Percentiles rank a stretch among this genome's conserved stretches.
Conservation (phyloP, 2,113 vertebrate genomes). For the Vidua macroura region DNA sequence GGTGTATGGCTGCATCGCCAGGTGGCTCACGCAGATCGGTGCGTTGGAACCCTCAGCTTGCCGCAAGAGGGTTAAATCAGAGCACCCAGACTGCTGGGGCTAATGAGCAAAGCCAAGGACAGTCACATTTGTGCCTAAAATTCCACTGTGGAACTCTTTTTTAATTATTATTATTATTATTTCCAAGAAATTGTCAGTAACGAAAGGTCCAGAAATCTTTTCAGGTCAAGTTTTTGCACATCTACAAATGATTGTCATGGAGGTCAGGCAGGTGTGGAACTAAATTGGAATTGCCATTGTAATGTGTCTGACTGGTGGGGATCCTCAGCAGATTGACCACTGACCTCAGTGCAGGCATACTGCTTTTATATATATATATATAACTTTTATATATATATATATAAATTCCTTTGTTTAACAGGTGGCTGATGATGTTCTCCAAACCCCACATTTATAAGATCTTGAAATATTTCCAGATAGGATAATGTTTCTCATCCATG, state of each 20-base stretch:
- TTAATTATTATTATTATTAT: background rate
- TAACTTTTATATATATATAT: too few species aligned
- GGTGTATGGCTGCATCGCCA: slow-evolving; percentile 86
- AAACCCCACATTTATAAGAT: background rate
- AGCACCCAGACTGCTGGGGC: background rate
- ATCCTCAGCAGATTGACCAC: background rate
- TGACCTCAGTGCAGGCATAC: background rate
- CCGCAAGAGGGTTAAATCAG: background rate
- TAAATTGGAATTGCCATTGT: background rate
- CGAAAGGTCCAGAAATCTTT: background rate
- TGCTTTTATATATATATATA: background rate
- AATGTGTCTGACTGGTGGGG: background rate
- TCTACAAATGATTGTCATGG: background rate
- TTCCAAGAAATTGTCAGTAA: background rate
- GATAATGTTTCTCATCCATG: background rate
- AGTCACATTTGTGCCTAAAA: background rate
- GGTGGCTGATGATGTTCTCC: background rate
- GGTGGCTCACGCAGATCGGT: slow-evolving; percentile 92
- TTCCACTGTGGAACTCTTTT: background rate
- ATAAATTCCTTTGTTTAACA: background rate
- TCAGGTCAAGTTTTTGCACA: background rate
- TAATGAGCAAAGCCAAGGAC: background rate
- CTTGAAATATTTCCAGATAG: background rate
- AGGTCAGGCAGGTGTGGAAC: background rate
- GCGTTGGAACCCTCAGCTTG: background rate